These are phyloP conservation scores for Lophura nycthemera DNA, from an alignment of 2,113 vertebrate genomes.

Conservation along the genomic window DNA sequence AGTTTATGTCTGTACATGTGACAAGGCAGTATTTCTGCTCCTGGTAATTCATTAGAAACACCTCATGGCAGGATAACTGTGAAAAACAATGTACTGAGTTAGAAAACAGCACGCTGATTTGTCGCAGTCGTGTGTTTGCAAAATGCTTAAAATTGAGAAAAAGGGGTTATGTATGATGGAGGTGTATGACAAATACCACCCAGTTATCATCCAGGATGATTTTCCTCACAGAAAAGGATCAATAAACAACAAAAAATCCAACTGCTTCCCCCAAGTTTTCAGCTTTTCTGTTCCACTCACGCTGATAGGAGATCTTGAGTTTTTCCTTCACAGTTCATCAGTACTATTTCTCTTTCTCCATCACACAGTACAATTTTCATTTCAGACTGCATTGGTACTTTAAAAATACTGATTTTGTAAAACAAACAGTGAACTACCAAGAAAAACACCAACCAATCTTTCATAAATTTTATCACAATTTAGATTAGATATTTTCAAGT, in stretches of 20 bases:
- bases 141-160: not conserved
- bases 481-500: not conserved
- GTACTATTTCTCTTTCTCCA: not conserved
- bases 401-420: not conserved
- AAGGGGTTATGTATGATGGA: not conserved
- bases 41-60: not conserved
- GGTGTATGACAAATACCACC: not conserved
- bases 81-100: fast-evolving
- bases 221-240: not conserved
- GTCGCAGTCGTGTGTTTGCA: not conserved
- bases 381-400: not conserved
- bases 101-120: not conserved
- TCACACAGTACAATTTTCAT: not conserved
- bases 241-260: not conserved
- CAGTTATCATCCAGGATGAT: not conserved
- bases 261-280: not conserved
- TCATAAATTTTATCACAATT: not conserved
- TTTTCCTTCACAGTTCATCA: not conserved
- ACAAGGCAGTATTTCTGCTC: not conserved
- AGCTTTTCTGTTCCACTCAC: not conserved
- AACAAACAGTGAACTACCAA: not conserved
- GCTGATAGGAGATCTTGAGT: not conserved
- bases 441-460: not conserved
- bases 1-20: not conserved
- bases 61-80: not conserved